Percentiles rank a stretch among this genome's conserved stretches.
Conservation (phyloP, 2,113 vertebrate genomes). For the Stegastes partitus region DNA sequence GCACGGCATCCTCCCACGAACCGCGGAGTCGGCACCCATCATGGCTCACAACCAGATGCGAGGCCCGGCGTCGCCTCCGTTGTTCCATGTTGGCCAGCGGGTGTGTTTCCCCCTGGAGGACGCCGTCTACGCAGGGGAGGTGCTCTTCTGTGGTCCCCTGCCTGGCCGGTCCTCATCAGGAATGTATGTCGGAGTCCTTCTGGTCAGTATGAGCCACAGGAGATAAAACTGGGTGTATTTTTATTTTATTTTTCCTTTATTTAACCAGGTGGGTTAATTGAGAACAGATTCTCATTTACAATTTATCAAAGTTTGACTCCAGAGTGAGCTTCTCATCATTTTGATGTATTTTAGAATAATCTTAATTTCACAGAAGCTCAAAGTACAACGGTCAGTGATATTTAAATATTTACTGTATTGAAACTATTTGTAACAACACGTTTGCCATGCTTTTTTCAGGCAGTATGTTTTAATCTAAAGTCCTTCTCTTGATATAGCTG, state of each 20-base stretch:
- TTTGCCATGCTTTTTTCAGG: no score
- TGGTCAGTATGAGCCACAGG: conserved; percentile 71
- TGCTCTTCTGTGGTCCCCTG: conserved; percentile 77
- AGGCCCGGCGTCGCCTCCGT: background rate
- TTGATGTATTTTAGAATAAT: no score
- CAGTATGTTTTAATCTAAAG: no score
- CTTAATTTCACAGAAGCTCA: no score
- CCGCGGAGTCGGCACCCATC: conserved; percentile 38
- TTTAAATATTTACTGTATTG: no score
- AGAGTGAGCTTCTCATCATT: no score
- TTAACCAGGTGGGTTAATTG: no score
- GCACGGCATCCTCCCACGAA: conserved; percentile 60
- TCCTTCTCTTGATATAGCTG: background rate
- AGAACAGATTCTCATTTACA: no score
- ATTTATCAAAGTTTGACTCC: no score
- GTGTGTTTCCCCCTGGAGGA: conserved; percentile 74
- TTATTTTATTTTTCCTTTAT: no score
- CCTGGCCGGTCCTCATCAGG: conserved; percentile 49
- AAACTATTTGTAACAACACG: no score
- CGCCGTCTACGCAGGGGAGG: conserved; percentile 59
- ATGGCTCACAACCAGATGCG: conserved; percentile 28
- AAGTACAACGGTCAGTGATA: no score
- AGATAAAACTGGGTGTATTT: background rate
- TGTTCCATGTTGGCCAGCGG: conserved; percentile 70
- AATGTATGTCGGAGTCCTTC: conserved; percentile 75